Percentiles rank a stretch among this genome's conserved stretches.
Conservation (phyloP, 2,797 vertebrate species). For the Crenuchus spilurus region DNA sequence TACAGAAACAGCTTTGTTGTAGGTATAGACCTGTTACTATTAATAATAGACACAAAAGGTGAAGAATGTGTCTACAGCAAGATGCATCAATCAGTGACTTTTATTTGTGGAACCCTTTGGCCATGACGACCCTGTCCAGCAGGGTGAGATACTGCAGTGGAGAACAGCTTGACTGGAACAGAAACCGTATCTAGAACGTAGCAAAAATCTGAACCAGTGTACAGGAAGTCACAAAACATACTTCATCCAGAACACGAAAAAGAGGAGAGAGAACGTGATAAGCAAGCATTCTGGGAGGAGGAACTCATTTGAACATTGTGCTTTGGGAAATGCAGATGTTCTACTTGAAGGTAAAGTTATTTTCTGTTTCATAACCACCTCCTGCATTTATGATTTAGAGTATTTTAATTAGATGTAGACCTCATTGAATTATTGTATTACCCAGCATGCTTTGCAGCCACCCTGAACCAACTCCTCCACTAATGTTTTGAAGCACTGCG, state of each 20-base stretch:
- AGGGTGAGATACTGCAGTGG: slow-evolving; percentile 50
- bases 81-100: not conserved
- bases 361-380: not conserved
- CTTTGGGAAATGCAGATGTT: not conserved
- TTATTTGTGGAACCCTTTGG: slow-evolving; percentile 3
- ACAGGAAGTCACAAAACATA: slow-evolving; percentile 17
- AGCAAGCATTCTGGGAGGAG: slow-evolving; percentile 14
- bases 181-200: slow-evolving; percentile 27
- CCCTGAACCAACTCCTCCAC: slow-evolving; percentile 23
- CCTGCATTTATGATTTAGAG: not conserved
- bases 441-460: slow-evolving; percentile 26
- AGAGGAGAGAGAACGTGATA: not conserved
- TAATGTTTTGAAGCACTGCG: slow-evolving; percentile 69
- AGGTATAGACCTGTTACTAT: not conserved
- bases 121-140: slow-evolving; percentile 57
- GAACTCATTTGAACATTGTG: not conserved
- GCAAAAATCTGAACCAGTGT: slow-evolving; percentile 15
- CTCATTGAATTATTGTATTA: slow-evolving; percentile 16
- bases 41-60: not conserved
- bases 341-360: not conserved
- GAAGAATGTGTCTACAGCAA: slow-evolving; percentile 9
- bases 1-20: not conserved
- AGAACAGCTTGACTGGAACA: slow-evolving; percentile 25
- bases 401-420: not conserved
- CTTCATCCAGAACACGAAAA: not conserved